Conservation (phyloP, 2,888 invertebrate genomes). For the Spatulosminthurus flaviceps region DNA sequence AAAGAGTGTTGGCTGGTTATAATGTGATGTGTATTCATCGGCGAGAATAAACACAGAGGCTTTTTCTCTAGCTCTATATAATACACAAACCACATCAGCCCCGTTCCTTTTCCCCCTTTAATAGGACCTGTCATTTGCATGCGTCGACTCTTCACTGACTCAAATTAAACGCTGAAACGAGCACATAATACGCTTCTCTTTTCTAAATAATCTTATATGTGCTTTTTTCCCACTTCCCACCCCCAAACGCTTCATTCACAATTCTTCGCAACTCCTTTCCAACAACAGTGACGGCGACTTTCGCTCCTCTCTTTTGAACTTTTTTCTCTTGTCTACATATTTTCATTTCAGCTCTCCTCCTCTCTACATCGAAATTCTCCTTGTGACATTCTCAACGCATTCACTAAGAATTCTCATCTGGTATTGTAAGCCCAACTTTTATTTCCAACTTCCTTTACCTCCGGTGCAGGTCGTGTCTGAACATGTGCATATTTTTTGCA, state of each 20-base stretch:
- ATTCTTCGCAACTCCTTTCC: constrained; percentile 28
- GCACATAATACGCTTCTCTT: constrained; percentile 58
- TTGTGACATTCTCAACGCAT: background rate
- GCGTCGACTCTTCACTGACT: constrained; percentile 60
- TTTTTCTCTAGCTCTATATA: constrained; percentile 36
- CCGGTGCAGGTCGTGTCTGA: too few species aligned
- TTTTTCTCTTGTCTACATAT: background rate
- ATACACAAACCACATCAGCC: constrained; percentile 58
- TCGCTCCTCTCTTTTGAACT: constrained; percentile 21
- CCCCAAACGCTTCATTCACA: constrained; percentile 43
- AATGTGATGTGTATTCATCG: constrained; percentile 39
- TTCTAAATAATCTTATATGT: constrained; percentile 53
- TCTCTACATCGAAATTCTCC: background rate
- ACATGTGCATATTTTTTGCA: too few species aligned
- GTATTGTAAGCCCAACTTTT: too few species aligned
- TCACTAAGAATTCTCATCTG: background rate
- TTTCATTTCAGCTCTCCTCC: background rate
- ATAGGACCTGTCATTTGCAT: constrained; percentile 63
- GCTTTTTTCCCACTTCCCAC: constrained; percentile 49
- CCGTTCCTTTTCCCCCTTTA: constrained; percentile 59
- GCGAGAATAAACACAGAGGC: constrained; percentile 37
- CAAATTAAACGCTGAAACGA: constrained; percentile 61
- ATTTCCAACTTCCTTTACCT: too few species aligned
- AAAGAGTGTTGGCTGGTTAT: constrained; percentile 19
- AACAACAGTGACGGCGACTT: constrained; percentile 19